Conservation (phyloP, 2,888 invertebrate genomes). For the Rhagium mordax region DNA sequence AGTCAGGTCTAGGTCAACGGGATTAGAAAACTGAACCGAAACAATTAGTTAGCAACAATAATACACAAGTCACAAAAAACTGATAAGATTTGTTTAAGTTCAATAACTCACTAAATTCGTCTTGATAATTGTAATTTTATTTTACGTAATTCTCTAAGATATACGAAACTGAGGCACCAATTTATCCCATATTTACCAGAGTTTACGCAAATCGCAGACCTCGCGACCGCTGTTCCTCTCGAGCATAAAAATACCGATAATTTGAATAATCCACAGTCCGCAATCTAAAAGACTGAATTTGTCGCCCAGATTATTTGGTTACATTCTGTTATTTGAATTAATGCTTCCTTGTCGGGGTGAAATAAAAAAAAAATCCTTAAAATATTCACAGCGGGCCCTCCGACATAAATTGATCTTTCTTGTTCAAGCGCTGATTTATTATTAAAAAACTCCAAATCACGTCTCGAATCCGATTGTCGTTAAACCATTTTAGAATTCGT, state of each 20-base stretch:
- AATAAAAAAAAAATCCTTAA: not conserved
- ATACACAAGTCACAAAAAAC: too few relatives aligned
- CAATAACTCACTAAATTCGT: too few relatives aligned
- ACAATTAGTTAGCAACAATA: too few relatives aligned
- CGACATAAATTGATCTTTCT: not conserved
- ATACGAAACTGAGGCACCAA: too few relatives aligned
- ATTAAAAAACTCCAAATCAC: slow-evolving; percentile 4
- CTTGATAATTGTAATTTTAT: too few relatives aligned
- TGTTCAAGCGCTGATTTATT: not conserved
- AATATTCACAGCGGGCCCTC: not conserved
- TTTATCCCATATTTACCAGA: not conserved
- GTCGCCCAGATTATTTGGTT: not conserved
- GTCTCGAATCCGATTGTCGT: not conserved
- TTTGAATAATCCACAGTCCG: not conserved
- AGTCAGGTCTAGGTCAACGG: not conserved
- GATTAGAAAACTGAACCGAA: not conserved
- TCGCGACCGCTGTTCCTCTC: not conserved
- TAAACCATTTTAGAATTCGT: slow-evolving; percentile 1
- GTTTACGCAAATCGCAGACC: not conserved
- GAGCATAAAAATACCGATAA: not conserved
- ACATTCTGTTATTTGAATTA: not conserved
- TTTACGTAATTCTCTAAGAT: too few relatives aligned
- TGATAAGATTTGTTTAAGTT: too few relatives aligned
- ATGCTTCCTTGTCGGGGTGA: not conserved
- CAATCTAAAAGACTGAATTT: not conserved